A percentile compares a stretch with the other conserved stretches of the same genome.
Evolutionary conservation across 2,888 invertebrate species (phyloP).

Genomic region (Orthosia gothica): DNA sequence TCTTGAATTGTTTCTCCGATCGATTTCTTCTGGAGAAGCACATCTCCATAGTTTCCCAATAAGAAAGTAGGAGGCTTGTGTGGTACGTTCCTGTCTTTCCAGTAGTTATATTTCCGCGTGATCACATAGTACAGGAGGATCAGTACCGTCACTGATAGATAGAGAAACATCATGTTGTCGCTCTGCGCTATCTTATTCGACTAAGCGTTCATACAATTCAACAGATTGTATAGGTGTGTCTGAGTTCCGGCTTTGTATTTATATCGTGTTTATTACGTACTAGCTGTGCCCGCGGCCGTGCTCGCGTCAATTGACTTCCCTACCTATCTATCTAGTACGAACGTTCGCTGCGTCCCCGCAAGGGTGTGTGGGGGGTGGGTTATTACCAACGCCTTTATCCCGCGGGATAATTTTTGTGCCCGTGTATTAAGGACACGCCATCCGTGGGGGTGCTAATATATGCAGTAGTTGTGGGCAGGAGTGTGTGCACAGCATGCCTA

Average conservation of each 20-base stretch:
- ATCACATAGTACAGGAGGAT: slow-evolving; percentile 49
- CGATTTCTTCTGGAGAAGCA: slow-evolving; percentile 63
- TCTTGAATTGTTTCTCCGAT: slow-evolving; percentile 56
- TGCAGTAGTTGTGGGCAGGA: no score
- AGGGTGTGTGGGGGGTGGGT: no score
- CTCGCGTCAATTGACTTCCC: no score
- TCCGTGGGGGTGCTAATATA: no score
- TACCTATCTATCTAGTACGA: no score
- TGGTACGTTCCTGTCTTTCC: slow-evolving; percentile 71
- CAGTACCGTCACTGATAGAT: slow-evolving; percentile 36
- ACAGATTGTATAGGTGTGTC: neutral
- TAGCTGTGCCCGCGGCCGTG: no score
- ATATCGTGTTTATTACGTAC: slow-evolving; percentile 6
- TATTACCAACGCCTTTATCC: no score
- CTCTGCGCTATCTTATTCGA: slow-evolving; percentile 1
- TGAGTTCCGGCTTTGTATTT: slow-evolving; percentile 2
- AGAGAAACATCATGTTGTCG: slow-evolving; percentile 51
- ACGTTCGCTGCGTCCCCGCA: no score
- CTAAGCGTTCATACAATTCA: slow-evolving; percentile 2
- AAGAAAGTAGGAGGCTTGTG: slow-evolving; percentile 66
- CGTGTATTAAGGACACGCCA: no score
- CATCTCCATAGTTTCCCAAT: slow-evolving; percentile 73
- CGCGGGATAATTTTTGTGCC: no score
- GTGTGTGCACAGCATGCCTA: no score
- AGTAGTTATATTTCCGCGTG: slow-evolving; percentile 68